These are phyloP conservation scores for Microplitis demolitor DNA, from an alignment of 1,140 invertebrate species.

Conservation along the genomic window DNA sequence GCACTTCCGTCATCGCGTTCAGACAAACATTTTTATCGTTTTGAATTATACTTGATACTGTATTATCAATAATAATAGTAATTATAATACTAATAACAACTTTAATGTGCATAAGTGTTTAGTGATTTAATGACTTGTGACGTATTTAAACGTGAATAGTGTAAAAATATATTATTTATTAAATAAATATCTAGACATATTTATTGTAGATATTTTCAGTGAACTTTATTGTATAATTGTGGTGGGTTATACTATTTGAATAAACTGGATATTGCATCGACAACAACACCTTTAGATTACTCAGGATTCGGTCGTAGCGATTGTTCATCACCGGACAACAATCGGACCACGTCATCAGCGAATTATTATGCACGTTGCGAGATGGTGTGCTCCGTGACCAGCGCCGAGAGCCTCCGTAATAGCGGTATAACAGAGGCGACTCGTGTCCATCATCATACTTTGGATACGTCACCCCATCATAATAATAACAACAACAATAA, in stretches of 20 bases:
- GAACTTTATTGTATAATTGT: no score
- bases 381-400: conserved; percentile 61
- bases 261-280: conserved; percentile 19
- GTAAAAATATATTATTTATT: no score
- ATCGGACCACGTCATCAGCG: conserved; percentile 33
- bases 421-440: conserved; percentile 33
- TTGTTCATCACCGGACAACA: not conserved
- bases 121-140: no score
- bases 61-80: no score
- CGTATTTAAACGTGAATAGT: no score
- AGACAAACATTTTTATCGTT: not conserved
- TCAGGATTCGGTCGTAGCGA: not conserved
- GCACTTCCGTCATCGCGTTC: not conserved
- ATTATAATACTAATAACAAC: no score
- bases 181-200: no score
- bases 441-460: conserved; percentile 10
- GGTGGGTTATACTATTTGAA: no score
- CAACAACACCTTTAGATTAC: conserved; percentile 3
- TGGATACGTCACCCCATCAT: conserved; percentile 14
- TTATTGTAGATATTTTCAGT: no score
- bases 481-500: not conserved
- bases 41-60: not conserved
- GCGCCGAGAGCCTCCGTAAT: conserved; percentile 35
- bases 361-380: conserved; percentile 59
- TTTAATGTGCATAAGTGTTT: no score